Evolutionary conservation across 23 tunicate genomes (phyloP), one percentile per base, ranked within the genome.

Genomic region (Ascidia mentula): DNA sequence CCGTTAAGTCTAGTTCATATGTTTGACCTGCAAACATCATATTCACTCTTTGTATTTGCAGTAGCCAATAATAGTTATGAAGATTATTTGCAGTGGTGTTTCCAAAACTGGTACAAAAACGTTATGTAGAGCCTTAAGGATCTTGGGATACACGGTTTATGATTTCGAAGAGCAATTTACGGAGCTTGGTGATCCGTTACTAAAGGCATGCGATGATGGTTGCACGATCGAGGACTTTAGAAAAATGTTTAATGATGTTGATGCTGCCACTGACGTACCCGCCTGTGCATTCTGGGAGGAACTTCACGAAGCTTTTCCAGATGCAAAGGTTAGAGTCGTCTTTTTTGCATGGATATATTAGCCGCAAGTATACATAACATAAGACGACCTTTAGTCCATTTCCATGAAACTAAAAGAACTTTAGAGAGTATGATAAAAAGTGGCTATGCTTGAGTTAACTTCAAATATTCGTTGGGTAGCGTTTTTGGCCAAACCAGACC

Each of bases 201-300:
- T 53, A 3, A 53, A 53, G 13, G 65, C 65, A 28, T 53, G 65
- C 13, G 24, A 53, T 53, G 13, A 53, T 20, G 65, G 65, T 53
- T 53, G 65, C 13, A 20, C 65, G 65, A 53, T 28, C 28, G 65
- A 53, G 65, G 65, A 53, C 28, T 53, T 53, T 9, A 26, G 65
- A 53, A 28, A 26, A 26, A 53, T 53, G 65, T 53, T 53, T 28
- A 28, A 26, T 1, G 24, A 53, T 53, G 65, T 53, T 53, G 65
- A 53, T 28, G 22, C 65, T 53, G 65, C 65, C 13, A 53, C 65
- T 9, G 65, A 53, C 24, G 24, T 53, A 3, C 65, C 65, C 28
- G 65, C 65, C 2, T 53, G 65, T 53, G 24, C 65, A 28, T 53
- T 53, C 24, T 53, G 65, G 65, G 65, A 53, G 65, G 65, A 53